Evolutionary conservation across 2,888 invertebrate genomes (phyloP), one percentile per base, ranked within the genome.

Genomic region (Epiblema foenella): DNA sequence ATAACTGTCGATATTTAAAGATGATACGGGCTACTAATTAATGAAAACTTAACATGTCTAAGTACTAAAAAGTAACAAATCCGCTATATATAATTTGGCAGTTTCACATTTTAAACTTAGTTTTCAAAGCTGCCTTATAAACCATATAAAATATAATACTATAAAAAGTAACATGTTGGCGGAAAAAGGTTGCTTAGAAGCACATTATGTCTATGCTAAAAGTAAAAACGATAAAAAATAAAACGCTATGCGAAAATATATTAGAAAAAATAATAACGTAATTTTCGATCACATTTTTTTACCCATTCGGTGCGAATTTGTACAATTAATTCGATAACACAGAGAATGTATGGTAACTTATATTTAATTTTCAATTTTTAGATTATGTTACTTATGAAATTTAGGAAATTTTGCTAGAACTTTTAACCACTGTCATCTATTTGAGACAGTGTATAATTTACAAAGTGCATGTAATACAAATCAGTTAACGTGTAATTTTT

Each of bases 221-320:
- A 75, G 84, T 84, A 83, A 82, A 83, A 83, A 83, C 82, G 78
- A 81, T 86, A 89, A 79, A 88, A 89, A 88, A 89, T 86, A 90
- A 88, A 71, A 69, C 37, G 84, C 86, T 89, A 85, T 80, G 81
- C 80, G 83, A 84, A 83, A 82, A 85, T 86, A 84, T 77, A 79
- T 84, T 90, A 88, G 59, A 81, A 90, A 90, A 90, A 90, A 90
- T 89, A 89, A 85, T 81, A 76, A 79, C 79, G 77, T 81, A 78
- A 77, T 75, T 83, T 82, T 78, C 75, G 79, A 87, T 89, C 90
- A 90, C 89, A 89, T 83, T 80, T 81, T 80, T 80, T 52, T 57
- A 66, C 64, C 56, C 49, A 49, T 56, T 72, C 73, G 65, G 51
- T 60, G 56, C 65, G 76, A 72, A 66, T 72, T 62, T 73, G 64